These are phyloP conservation scores for Meriones psammophilus DNA, from an alignment of 2,797 vertebrate species.

Conservation along the genomic window DNA sequence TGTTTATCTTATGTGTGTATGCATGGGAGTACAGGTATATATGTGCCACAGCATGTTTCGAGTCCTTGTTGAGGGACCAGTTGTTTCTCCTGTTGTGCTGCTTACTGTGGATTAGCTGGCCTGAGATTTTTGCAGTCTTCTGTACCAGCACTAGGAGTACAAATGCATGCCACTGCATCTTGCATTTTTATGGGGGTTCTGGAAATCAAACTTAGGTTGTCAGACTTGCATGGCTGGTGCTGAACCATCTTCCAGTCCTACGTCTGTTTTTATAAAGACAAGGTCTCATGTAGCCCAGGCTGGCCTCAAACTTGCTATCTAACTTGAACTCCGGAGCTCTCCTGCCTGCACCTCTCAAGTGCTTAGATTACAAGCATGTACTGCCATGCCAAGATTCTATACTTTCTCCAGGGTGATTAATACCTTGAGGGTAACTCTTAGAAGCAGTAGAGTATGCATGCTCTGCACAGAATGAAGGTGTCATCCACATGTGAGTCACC, in stretches of 20 bases:
- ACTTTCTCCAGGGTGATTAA: constrained; percentile 79
- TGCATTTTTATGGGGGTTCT: background rate
- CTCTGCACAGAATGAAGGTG: constrained; percentile 97
- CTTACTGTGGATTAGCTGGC: background rate
- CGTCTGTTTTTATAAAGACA: background rate
- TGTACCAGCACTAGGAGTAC: background rate
- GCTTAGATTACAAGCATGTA: background rate
- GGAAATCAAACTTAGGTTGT: background rate
- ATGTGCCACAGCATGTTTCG: background rate
- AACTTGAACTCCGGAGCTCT: background rate
- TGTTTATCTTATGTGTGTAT: background rate
- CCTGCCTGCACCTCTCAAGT: background rate
- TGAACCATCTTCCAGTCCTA: background rate
- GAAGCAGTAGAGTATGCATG: constrained; percentile 99
- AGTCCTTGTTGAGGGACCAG: background rate
- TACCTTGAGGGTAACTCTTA: constrained; percentile 98
- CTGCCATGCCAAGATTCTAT: background rate
- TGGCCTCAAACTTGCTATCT: background rate
- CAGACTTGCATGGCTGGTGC: background rate
- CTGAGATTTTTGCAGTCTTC: background rate
- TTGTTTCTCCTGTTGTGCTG: background rate
- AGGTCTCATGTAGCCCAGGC: background rate
- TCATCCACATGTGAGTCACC: constrained; percentile 99
- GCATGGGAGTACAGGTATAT: background rate
- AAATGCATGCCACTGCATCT: background rate